Base-by-base conservation (phyloP, 2,113 vertebrate genomes). In the Lampris incognitus region DNA sequence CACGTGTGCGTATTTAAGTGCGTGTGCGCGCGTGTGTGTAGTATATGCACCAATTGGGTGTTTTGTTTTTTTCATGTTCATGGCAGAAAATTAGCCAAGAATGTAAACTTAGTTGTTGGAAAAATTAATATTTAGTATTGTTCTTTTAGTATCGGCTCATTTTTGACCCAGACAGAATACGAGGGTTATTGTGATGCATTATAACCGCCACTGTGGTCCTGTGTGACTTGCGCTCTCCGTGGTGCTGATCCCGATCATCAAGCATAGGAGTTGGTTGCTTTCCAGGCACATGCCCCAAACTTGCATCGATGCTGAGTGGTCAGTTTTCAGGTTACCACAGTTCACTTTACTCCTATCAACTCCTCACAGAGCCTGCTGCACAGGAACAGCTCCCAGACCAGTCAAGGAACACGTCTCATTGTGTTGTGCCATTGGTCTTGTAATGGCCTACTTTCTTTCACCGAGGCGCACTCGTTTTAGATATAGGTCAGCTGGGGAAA, bases 221-320 rank as follows among this genome's bases (percentile, higher is more conserved):
- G 24, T 24, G 24, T 24, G 24, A 24, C 24, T 24, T 54, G 72
- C 69, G 63, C 79, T 85, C 56, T 85, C 85, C 85, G 2, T 79
- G 79, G 85, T 87, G 70, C 79, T 87, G 82, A 78, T 80, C 73
- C n/a, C 8, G 57, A 24, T 39, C 74, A 72, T 54, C 63, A 57
- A 1, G 65, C 37, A 13, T 11, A 13, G 11, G 1, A 54, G 51
- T 54, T 67, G 60, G 36, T 70, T 52, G 0, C 38, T 51, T 40
- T 71, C 62, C 72, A 74, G 68, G 0, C 42, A 62, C 40, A 54
- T 11, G 55, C 41, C 13, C 38, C 60, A 66, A 55, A 40, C 50
- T 52, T 52, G 5, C 51, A 8, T 52, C 9, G 9, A 42, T 62
- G 9, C 13, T 44, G 60, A n/a, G 36, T 59, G 36, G 57, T 37